A percentile compares a stretch with the other conserved stretches of the same genome.
These are phyloP conservation scores for Tyria jacobaeae DNA, from an alignment of 2,888 invertebrate genomes.

Conservation along the genomic window DNA sequence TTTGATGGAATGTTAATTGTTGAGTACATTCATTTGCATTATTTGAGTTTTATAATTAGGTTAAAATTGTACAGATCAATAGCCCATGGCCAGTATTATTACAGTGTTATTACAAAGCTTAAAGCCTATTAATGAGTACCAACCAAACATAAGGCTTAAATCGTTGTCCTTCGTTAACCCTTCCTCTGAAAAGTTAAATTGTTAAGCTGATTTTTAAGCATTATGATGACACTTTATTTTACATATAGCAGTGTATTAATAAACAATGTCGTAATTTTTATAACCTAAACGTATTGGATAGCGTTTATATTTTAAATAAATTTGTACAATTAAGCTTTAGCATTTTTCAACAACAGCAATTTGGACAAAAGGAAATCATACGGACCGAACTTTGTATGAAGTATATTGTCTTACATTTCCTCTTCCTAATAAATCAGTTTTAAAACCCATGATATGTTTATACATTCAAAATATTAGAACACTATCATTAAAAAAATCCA, in stretches of 20 bases:
- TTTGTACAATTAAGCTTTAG: too few species aligned
- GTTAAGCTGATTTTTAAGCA: conserved; percentile 55
- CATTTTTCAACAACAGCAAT: neutral
- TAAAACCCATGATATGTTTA: neutral
- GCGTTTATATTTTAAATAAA: too few species aligned
- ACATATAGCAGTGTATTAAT: neutral
- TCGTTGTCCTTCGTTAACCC: conserved; percentile 80
- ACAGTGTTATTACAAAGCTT: conserved; percentile 38
- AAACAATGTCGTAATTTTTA: neutral
- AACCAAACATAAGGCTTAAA: conserved; percentile 77
- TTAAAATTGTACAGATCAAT: conserved; percentile 7
- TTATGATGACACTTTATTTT: neutral
- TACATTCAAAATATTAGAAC: too few species aligned
- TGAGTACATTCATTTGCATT: too few species aligned
- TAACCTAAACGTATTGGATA: too few species aligned
- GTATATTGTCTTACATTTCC: neutral
- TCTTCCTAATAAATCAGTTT: neutral
- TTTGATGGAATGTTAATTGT: neutral
- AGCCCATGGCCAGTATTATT: neutral
- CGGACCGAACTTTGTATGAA: neutral
- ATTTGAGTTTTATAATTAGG: neutral
- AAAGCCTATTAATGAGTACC: conserved; percentile 71
- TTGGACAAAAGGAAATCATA: neutral
- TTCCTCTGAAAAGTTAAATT: conserved; percentile 81
- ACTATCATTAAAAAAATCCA: too few species aligned